phyloP scores from a whole-genome alignment of 1,140 invertebrate genomes.

The Battus philenor region DNA sequence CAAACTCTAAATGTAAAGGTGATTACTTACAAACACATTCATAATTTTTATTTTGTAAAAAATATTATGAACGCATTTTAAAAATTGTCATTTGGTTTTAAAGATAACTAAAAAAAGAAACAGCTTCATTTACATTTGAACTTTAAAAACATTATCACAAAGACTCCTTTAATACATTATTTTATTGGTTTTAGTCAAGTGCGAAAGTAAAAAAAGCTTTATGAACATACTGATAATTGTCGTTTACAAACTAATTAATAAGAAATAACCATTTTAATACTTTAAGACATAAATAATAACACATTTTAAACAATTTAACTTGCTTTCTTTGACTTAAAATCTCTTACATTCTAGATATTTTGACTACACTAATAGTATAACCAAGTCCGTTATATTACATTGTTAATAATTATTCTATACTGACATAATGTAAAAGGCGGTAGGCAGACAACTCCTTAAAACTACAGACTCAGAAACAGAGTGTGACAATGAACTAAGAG shows the following conservation, averaged over 20 bases:
- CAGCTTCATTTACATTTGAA: too few species aligned
- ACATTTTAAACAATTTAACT: conserved; percentile 76
- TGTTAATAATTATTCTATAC: conserved; percentile 64
- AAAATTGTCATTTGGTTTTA: too few species aligned
- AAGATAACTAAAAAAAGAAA: too few species aligned
- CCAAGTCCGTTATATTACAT: conserved; percentile 71
- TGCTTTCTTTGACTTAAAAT: conserved; percentile 75
- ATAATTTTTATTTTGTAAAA: too few species aligned
- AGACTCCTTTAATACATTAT: too few species aligned
- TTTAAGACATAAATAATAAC: conserved; percentile 76
- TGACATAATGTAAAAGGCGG: conserved; percentile 74
- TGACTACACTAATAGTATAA: conserved; percentile 74
- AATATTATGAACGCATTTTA: too few species aligned
- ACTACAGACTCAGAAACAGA: conserved; percentile 71
- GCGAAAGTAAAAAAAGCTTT: conserved; percentile 40
- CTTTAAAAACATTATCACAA: too few species aligned
- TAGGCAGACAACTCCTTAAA: conserved; percentile 70
- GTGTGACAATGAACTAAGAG: conserved; percentile 30
- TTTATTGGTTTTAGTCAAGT: conserved; percentile 57
- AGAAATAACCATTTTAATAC: conserved; percentile 76
- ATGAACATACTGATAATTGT: conserved; percentile 60
- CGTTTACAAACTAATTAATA: conserved; percentile 75
- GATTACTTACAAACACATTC: too few species aligned
- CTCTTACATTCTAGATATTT: conserved; percentile 66
- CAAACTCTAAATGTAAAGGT: conserved; percentile 1